Percentiles rank a stretch among this genome's conserved stretches.
Evolutionary conservation across 2,113 vertebrate species (phyloP).

Genomic region (Otus sunia): DNA sequence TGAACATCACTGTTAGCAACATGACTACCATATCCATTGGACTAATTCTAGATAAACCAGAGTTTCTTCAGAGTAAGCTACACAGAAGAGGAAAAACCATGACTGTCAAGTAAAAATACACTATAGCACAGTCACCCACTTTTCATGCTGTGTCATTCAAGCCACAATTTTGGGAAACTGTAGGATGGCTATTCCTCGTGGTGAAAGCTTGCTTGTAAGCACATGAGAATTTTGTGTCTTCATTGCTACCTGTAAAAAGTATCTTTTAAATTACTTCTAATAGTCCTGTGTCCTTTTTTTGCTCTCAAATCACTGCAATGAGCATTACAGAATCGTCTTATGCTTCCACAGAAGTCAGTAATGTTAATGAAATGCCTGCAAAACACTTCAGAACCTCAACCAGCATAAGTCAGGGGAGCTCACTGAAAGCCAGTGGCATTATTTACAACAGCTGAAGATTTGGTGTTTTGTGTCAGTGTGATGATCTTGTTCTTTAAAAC

Average conservation of each 20-base stretch:
- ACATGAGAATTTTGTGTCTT: neutral
- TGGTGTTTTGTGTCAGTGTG: neutral
- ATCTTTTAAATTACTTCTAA: neutral
- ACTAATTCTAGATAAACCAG: neutral
- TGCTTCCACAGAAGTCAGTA: neutral
- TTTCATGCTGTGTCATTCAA: neutral
- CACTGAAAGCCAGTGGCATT: neutral
- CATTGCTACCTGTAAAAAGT: neutral
- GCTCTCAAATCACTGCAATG: neutral
- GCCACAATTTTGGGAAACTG: neutral
- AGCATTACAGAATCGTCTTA: neutral
- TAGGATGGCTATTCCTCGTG: neutral
- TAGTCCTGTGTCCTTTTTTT: neutral
- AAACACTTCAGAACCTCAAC: neutral
- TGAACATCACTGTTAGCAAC: neutral
- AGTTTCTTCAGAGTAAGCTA: neutral
- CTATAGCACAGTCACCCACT: neutral
- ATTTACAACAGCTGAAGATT: neutral
- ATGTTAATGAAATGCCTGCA: neutral
- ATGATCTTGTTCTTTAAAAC: neutral
- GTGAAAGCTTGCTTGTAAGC: neutral
- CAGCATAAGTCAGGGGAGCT: neutral
- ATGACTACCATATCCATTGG: neutral
- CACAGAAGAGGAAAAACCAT: neutral
- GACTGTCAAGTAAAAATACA: neutral